These are phyloP conservation scores for Troides aeacus DNA, from an alignment of 2,888 invertebrate genomes.

Conservation along the genomic window DNA sequence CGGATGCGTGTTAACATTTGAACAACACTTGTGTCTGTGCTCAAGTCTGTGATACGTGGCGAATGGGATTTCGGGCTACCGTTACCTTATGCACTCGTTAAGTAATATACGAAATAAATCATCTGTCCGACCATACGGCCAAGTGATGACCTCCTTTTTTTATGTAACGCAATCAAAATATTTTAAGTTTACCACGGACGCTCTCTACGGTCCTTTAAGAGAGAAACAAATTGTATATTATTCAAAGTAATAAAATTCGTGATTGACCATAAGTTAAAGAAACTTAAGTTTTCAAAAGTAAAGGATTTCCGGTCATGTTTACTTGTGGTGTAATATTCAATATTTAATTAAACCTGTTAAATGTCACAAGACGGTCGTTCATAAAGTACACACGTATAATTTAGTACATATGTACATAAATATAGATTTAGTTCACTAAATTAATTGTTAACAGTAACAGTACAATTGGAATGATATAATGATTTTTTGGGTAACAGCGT, in stretches of 20 bases:
- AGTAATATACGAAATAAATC: constrained; percentile 43
- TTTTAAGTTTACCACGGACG: constrained; percentile 22
- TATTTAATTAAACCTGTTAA: neutral
- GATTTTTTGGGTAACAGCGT: no score
- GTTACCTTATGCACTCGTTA: constrained; percentile 49
- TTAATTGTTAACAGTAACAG: no score
- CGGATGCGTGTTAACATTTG: constrained; percentile 29
- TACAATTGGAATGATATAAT: no score
- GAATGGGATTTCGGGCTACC: constrained; percentile 52
- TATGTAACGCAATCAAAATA: constrained; percentile 16
- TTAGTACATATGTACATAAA: no score
- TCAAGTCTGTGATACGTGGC: constrained; percentile 37
- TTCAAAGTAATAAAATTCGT: neutral
- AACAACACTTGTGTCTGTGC: constrained; percentile 39
- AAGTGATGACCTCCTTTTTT: constrained; percentile 52
- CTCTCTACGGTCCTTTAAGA: neutral
- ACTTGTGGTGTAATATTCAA: neutral
- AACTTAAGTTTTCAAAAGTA: neutral
- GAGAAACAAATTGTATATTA: neutral
- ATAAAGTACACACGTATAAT: neutral
- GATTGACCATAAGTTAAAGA: neutral
- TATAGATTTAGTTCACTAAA: neutral
- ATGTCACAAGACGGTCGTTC: neutral
- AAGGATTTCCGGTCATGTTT: neutral
- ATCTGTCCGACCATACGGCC: constrained; percentile 49